Percentiles rank a stretch among this genome's conserved stretches.
Evolutionary conservation across 1,140 invertebrate genomes (phyloP).

Genomic region (Drosophila orosa): DNA sequence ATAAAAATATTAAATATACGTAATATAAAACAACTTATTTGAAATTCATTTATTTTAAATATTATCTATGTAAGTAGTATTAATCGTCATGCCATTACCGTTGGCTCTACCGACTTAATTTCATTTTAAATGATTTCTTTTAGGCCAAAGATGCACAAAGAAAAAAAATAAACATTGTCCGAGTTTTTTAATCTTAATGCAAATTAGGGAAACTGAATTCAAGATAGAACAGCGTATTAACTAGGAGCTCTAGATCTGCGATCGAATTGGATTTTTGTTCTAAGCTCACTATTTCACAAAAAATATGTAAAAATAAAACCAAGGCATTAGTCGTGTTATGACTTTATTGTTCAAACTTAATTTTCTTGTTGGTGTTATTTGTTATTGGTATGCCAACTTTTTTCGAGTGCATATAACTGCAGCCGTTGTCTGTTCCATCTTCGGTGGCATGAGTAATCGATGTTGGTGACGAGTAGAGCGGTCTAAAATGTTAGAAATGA

Average conservation of each 20-base stretch:
- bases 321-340: no score
- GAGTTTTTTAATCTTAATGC: neutral
- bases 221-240: no score
- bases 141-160: neutral
- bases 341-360: neutral
- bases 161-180: neutral
- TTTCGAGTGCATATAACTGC: conserved; percentile 11
- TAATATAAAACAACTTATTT: neutral
- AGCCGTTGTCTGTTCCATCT: conserved; percentile 10
- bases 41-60: neutral
- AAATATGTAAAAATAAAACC: no score
- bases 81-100: neutral
- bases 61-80: neutral
- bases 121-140: neutral
- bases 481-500: conserved; percentile 78
- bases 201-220: neutral
- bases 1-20: neutral
- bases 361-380: neutral
- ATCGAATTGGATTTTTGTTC: no score
- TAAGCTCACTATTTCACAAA: no score
- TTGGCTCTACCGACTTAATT: neutral
- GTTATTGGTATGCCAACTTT: neutral
- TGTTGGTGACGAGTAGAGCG: conserved; percentile 32
- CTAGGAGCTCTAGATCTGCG: no score
- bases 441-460: conserved; percentile 51